Evolutionary conservation across 2,888 invertebrate genomes (phyloP).

Genomic region (Pristionchus entomophagus): DNA sequence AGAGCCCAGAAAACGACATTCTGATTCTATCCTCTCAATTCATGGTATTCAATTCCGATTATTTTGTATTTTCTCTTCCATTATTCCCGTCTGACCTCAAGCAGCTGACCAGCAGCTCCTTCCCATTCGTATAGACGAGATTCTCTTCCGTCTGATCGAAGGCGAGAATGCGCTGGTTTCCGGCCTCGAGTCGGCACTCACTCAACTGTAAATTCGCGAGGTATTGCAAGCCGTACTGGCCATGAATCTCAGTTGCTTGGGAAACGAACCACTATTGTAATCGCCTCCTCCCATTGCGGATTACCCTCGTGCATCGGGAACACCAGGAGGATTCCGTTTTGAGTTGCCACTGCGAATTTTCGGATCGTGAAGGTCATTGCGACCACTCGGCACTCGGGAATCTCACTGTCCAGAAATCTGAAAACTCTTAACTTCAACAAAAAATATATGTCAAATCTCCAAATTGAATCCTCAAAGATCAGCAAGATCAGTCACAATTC

Average conservation of each 20-base stretch:
- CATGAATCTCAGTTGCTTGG: too few species aligned
- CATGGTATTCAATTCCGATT: not conserved
- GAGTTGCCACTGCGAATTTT: constrained; percentile 42
- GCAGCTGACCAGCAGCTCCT: constrained; percentile 38
- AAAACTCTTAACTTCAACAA: not conserved
- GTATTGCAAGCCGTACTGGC: too few species aligned
- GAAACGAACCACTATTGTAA: constrained; percentile 22
- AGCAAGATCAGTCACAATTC: not conserved
- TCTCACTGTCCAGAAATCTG: constrained; percentile 41
- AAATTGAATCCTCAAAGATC: too few species aligned
- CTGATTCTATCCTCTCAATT: not conserved
- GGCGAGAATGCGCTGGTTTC: constrained; percentile 32
- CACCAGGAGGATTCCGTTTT: constrained; percentile 43
- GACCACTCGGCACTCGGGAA: constrained; percentile 41
- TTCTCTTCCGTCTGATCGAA: constrained; percentile 45
- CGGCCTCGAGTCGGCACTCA: not conserved
- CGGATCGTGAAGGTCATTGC: constrained; percentile 46
- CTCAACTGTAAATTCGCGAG: constrained; percentile 46
- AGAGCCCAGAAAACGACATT: not conserved
- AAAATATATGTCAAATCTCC: not conserved
- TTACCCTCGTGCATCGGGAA: constrained; percentile 42
- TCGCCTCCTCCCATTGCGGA: constrained; percentile 25
- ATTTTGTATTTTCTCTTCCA: not conserved
- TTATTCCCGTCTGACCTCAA: not conserved
- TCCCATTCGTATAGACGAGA: constrained; percentile 38